Evolutionary conservation across 2,888 invertebrate genomes (phyloP).

Genomic region (Tethea ocularis): DNA sequence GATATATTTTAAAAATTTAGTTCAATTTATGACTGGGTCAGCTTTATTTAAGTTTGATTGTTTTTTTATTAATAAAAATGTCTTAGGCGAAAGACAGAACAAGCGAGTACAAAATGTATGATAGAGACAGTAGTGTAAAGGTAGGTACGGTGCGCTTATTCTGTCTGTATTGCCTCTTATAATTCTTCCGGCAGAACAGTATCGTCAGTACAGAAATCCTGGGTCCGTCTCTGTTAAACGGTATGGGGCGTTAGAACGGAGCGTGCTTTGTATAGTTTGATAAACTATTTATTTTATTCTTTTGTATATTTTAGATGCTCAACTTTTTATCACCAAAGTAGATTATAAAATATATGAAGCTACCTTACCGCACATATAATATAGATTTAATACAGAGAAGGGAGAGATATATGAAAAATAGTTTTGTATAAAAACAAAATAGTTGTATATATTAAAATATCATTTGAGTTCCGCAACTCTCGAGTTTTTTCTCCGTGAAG

Average conservation of each 20-base stretch:
- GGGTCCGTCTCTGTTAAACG: not conserved
- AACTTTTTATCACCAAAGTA: conserved; percentile 33
- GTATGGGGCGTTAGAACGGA: not conserved
- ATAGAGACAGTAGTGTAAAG: no score
- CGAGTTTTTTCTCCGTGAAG: not conserved
- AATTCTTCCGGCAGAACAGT: no score
- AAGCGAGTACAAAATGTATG: no score
- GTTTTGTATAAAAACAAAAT: conserved; percentile 4
- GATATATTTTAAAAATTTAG: no score
- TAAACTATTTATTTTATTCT: conserved; percentile 27
- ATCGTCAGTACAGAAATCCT: no score
- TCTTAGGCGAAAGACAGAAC: no score
- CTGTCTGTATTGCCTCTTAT: no score
- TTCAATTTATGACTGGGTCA: no score
- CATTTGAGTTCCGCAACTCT: not conserved
- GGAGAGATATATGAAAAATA: not conserved
- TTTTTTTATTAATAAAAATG: no score
- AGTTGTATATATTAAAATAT: not conserved
- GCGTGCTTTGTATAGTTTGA: not conserved
- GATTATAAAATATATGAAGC: conserved; percentile 5
- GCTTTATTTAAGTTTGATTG: no score
- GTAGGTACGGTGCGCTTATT: no score
- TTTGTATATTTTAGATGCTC: conserved; percentile 31
- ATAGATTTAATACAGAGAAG: not conserved
- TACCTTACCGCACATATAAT: not conserved